Evolutionary conservation across 2,113 vertebrate species (phyloP), one percentile per base, ranked within the genome.

Genomic region (Buteo buteo): DNA sequence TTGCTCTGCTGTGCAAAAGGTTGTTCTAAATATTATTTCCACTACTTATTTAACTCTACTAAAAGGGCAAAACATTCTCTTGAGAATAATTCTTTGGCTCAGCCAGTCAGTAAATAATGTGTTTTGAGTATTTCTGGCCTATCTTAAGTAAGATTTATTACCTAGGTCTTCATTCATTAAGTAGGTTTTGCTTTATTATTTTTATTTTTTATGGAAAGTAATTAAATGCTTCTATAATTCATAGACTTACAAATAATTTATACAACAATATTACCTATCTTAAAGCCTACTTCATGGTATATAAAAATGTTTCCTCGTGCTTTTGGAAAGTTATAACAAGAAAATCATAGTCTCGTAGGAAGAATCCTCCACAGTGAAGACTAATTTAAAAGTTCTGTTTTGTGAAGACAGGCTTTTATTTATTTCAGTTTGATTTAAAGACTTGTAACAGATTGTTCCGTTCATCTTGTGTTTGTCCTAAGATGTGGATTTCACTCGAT

Each of bases 21-120:
- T 84, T 94, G 92, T 76, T 80, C 72, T 87, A 94, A 89, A 87
- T 72, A 82, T 62, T 94, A 58, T 84, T 94, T 91, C 67, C 52
- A 69, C 61, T 69, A 82, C 66, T 92, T 82, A 67, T 71, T 91
- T 61, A 95, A 84, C 57, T 80, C 61, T 47, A 65, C 2, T 12
- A 20, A 95, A 88, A 94, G 70, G 36, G 70, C 40, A 95, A 86
- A 89, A 59, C 3, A 9, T 76, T 92, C 61, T 69, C 73, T 93
- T 76, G 73, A 87, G 83, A 92, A 87, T 86, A 91, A 59, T 52
- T 19, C 10, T 92, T 86, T 89, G 83, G 19, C 52, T 96, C 45
- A 70, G 34, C 17, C 31, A 65, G 83, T 64, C 55, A 86, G 50
- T 74, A 81, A 83, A 59, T 67, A 74, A 36, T 36, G 42, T 81